Evolutionary conservation across 1,140 invertebrate genomes (phyloP).

Genomic region (Diploscapter pachys): DNA sequence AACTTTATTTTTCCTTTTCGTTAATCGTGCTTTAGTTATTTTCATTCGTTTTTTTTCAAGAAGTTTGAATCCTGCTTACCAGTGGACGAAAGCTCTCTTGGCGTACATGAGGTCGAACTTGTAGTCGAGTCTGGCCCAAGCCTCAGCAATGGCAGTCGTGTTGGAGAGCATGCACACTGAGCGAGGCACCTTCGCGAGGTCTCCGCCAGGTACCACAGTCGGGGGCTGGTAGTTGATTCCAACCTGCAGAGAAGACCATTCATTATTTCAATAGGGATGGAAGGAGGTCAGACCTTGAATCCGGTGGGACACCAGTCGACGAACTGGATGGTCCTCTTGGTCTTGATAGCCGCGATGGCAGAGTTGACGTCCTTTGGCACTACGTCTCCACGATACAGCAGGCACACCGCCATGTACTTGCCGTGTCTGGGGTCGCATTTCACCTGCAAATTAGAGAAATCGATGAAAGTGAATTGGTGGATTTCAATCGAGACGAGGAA

Average conservation of each 20-base stretch:
- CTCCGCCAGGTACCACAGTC: slow-evolving; percentile 41
- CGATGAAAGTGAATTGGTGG: no score
- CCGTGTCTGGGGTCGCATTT: slow-evolving; percentile 33
- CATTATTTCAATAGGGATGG: neutral
- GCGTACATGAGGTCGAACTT: slow-evolving; percentile 54
- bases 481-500: neutral
- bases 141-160: slow-evolving; percentile 73
- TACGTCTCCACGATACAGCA: slow-evolving; percentile 75
- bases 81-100: slow-evolving; percentile 60
- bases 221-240: slow-evolving; percentile 40
- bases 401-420: slow-evolving; percentile 65
- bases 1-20: no score
- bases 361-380: slow-evolving; percentile 74
- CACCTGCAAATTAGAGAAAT: no score
- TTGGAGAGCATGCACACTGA: slow-evolving; percentile 77
- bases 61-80: slow-evolving; percentile 45
- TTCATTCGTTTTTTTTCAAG: slow-evolving; percentile 64
- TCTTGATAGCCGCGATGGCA: slow-evolving; percentile 77
- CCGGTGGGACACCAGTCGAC: slow-evolving; percentile 66
- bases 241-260: slow-evolving; percentile 36
- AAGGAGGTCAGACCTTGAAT: slow-evolving; percentile 46
- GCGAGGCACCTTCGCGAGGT: slow-evolving; percentile 59
- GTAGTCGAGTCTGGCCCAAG: slow-evolving; percentile 70
- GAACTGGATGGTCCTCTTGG: slow-evolving; percentile 77
- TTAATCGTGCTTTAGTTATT: slow-evolving; percentile 38